Base-by-base conservation (phyloP, 2,113 vertebrate species). In the Heptranchias perlo region DNA sequence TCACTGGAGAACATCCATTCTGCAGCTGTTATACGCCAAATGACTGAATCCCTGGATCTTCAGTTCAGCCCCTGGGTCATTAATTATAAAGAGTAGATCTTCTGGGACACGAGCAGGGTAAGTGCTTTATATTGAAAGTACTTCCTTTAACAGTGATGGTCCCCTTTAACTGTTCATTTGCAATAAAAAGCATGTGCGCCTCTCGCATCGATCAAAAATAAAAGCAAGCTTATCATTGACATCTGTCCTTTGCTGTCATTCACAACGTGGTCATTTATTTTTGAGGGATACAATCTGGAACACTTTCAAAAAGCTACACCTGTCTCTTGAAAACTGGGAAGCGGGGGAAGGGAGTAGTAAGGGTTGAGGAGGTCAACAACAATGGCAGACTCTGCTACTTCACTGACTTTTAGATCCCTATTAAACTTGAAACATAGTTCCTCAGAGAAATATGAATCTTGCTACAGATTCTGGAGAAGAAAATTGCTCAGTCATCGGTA, bases 401-500 rank as follows among this genome's bases (percentile, higher is more conserved):
- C 25, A 67, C 23, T 94, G 64, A 14, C 4, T 44, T 67, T 65
- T 67, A 13, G 23, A 62, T n/a, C 89, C 58, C 1, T 62, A 61
- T 39, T 61, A 94, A 94, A 39, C n/a, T 39, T 62, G n/a, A 62
- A 64, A n/a, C 39, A 31, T 47, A 3, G 61, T 11, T 31, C 67
- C 61, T 49, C 8, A 21, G n/a, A 47, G 39, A 67, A 94, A 47
- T 31, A 94, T 47, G 21, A 67, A 94, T 67, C 94, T 95, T 69
- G 61, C 39, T 35, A 49, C 65, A 73, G 44, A 49, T 95, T 95
- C 28, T 47, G 47, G 47, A 65, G 13, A 31, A 52, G 28, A 52
- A 91, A 95, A 95, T 64, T 49, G 89, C 35, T 62, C 58, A 62
- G 44, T 95, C 94, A 95, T 49, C 94, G 73, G 13, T 67, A 69